phyloP scores from a whole-genome alignment of 2,113 vertebrate genomes.

The Numida meleagris region DNA sequence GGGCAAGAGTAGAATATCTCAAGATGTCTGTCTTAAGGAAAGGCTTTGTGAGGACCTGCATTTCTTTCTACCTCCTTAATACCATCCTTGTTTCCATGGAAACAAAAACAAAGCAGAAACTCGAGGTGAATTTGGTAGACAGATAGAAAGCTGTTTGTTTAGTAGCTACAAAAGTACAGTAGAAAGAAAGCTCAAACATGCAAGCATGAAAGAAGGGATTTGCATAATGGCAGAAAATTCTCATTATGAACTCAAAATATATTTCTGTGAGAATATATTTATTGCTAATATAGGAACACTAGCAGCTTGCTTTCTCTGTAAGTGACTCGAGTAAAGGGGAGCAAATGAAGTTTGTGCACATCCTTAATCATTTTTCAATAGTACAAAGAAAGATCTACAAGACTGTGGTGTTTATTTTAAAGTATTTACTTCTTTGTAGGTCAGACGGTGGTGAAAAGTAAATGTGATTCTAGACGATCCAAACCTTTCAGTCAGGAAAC shows the following conservation, averaged over 20 bases:
- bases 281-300: neutral
- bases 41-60: neutral
- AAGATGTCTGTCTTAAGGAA: neutral
- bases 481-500: neutral
- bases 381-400: neutral
- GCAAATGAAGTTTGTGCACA: neutral
- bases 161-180: neutral
- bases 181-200: neutral
- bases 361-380: neutral
- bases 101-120: conserved; percentile 5
- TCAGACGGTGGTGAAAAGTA: neutral
- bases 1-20: neutral
- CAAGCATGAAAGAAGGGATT: neutral
- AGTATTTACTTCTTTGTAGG: neutral
- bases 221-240: neutral
- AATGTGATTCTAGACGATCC: neutral
- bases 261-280: neutral
- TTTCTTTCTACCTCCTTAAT: conserved; percentile 2
- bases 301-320: neutral
- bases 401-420: neutral
- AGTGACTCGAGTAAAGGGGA: neutral
- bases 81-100: conserved; percentile 11
- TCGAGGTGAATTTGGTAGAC: neutral
- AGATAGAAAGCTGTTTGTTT: neutral
- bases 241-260: neutral